Evolutionary conservation across 2,888 invertebrate species (phyloP).

Genomic region (Baccha elongata): DNA sequence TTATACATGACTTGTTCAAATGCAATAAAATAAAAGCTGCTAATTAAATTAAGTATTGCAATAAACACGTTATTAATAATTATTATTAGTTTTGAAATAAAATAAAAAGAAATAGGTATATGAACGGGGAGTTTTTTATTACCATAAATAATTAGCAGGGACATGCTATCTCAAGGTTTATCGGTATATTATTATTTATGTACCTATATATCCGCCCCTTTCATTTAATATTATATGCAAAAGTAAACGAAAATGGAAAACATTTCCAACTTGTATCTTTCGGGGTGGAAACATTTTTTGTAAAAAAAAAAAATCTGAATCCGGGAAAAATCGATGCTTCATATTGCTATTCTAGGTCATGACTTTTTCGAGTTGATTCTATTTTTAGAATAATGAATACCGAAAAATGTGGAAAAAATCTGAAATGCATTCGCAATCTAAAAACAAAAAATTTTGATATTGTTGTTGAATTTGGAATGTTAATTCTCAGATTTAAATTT

Average conservation of each 20-base stretch:
- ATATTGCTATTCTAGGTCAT: neutral
- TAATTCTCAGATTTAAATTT: too few relatives aligned
- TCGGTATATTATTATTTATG: neutral
- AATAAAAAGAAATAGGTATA: neutral
- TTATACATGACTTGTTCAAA: slow-evolving; percentile 25
- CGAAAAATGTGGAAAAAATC: neutral
- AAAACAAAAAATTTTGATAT: too few relatives aligned
- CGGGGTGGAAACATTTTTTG: neutral
- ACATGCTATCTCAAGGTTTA: slow-evolving; percentile 13
- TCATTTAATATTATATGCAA: neutral
- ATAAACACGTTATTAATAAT: slow-evolving; percentile 4
- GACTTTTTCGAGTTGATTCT: neutral
- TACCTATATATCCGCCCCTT: slow-evolving; percentile 10
- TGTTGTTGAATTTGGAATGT: too few relatives aligned
- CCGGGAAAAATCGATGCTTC: slow-evolving; percentile 12
- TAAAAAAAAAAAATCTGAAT: neutral
- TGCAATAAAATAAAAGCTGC: slow-evolving; percentile 11
- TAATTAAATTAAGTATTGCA: slow-evolving; percentile 14
- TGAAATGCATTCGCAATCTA: too few relatives aligned
- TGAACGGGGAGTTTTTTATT: slow-evolving; percentile 4
- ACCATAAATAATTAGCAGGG: slow-evolving; percentile 1
- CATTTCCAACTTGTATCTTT: neutral
- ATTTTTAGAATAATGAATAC: neutral
- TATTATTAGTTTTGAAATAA: neutral
- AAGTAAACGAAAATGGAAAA: neutral